These are phyloP conservation scores for Amphiprion percula DNA, from an alignment of 2,113 vertebrate species.

Conservation along the genomic window DNA sequence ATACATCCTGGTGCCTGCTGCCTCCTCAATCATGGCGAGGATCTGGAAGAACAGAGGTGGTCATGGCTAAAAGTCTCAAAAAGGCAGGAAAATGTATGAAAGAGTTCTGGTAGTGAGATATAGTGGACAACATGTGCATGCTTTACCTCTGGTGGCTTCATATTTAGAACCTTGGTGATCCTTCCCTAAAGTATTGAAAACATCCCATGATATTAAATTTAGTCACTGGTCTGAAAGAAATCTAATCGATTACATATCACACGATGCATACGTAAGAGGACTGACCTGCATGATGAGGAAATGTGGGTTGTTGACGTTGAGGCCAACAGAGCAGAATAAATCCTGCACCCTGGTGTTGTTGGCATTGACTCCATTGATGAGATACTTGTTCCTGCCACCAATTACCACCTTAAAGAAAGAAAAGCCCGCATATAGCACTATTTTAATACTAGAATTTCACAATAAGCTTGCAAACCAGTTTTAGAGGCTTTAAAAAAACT, in stretches of 20 bases:
- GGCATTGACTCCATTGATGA: conserved; percentile 94
- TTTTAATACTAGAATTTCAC: background rate
- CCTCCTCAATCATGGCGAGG: conserved; percentile 96
- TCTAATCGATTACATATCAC: background rate
- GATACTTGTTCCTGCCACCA: conserved; percentile 95
- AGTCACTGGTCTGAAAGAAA: background rate
- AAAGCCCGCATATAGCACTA: background rate
- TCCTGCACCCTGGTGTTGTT: conserved; percentile 92
- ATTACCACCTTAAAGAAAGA: conserved; percentile 84
- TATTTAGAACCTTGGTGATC: conserved; percentile 98
- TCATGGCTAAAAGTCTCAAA: background rate
- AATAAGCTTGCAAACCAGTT: background rate
- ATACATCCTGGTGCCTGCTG: conserved; percentile 97
- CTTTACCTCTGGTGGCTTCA: conserved; percentile 97
- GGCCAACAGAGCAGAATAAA: conserved; percentile 95
- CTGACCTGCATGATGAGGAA: conserved; percentile 99
- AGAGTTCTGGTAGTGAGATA: background rate
- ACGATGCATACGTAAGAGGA: background rate
- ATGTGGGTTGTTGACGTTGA: conserved; percentile 98
- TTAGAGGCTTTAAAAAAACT: background rate
- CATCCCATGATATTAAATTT: background rate
- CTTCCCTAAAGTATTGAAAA: conserved; percentile 86
- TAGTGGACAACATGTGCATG: background rate
- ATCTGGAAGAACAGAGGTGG: conserved; percentile 82
- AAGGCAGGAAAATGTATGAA: background rate